Percentiles rank a stretch among this genome's conserved stretches.
phyloP scores from a whole-genome alignment of 2,888 invertebrate species.

The Ormyrus thymus region DNA sequence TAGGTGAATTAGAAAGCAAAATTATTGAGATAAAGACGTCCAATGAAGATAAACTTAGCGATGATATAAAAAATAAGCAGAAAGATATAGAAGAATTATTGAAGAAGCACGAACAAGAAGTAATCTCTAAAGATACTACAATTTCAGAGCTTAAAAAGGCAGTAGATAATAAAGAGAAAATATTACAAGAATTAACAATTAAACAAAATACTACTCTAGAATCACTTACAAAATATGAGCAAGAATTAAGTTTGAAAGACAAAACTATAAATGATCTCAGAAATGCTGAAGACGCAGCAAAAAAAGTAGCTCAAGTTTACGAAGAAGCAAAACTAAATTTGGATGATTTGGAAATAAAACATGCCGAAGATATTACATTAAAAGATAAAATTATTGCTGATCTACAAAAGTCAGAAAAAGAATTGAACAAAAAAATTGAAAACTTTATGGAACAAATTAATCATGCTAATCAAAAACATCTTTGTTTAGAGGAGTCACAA shows the following conservation, averaged over 20 bases:
- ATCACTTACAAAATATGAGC: constrained; percentile 52
- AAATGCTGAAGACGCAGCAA: constrained; percentile 48
- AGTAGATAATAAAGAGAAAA: constrained; percentile 47
- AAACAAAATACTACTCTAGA: constrained; percentile 50
- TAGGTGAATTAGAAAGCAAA: constrained; percentile 75
- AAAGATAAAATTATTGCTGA: constrained; percentile 75
- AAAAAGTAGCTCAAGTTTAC: constrained; percentile 60
- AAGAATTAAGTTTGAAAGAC: constrained; percentile 57
- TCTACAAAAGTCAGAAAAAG: constrained; percentile 71
- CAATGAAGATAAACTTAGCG: constrained; percentile 20
- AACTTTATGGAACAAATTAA: constrained; percentile 66
- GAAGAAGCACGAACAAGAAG: constrained; percentile 72
- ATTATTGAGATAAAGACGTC: constrained; percentile 75
- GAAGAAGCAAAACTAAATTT: constrained; percentile 74
- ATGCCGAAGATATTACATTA: constrained; percentile 76
- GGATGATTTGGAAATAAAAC: constrained; percentile 69
- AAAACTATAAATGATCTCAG: constrained; percentile 58
- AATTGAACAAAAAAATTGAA: constrained; percentile 62
- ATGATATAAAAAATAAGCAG: constrained; percentile 40
- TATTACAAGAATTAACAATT: constrained; percentile 41
- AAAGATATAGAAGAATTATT: constrained; percentile 61
- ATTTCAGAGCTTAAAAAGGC: constrained; percentile 46
- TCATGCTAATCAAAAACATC: constrained; percentile 59
- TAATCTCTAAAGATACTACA: constrained; percentile 67
- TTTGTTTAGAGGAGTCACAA: constrained; percentile 63